Evolutionary conservation across 2,113 vertebrate species (phyloP), one percentile per base, ranked within the genome.

Genomic region (Sylvilagus bachmani): DNA sequence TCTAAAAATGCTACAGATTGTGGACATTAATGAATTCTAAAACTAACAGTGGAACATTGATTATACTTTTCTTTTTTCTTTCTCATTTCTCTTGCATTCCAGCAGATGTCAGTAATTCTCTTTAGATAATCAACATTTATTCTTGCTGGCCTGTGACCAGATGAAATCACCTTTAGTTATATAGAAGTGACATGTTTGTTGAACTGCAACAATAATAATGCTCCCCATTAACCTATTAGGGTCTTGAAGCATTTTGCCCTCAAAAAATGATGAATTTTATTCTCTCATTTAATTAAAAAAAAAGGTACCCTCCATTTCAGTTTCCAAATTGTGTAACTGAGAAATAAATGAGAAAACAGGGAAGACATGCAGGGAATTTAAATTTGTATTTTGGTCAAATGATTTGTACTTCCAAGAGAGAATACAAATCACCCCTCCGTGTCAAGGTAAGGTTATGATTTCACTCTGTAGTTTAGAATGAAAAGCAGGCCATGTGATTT

Each of bases 101-200:
- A 98, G 97, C 96, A 98, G 98, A 77, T 98, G 98, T 97, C 98
- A 98, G 97, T 38, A 97, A 27, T 96, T 97, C 79, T 33, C 97
- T 97, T 97, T 21, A 38, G 51, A 95, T 94, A 80, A 24, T 8
- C 11, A 0, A 2, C 2, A 0, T 66, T 62, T 17, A 0, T 0
- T 29, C 29, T 62, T 31, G n/a, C 51, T 51, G 44, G 67, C 70
- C 27, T 33, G 10, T 13, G 36, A 61, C 61, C 70, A 21, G 64
- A 49, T 44, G 69, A 90, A 79, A 83, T 74, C 58, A 83, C 90
- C 88, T 94, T 89, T 70, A 33, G 53, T 92, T 90, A 49, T 62
- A 85, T 86, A 51, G 25, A 69, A 83, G 44, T 83, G 74, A 38
- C 64, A 73, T 21, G 80, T 87, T 81, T 91, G 90, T 53, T 89